Base-by-base conservation (phyloP, 2,888 invertebrate species). In the Mimachlamys varia region DNA sequence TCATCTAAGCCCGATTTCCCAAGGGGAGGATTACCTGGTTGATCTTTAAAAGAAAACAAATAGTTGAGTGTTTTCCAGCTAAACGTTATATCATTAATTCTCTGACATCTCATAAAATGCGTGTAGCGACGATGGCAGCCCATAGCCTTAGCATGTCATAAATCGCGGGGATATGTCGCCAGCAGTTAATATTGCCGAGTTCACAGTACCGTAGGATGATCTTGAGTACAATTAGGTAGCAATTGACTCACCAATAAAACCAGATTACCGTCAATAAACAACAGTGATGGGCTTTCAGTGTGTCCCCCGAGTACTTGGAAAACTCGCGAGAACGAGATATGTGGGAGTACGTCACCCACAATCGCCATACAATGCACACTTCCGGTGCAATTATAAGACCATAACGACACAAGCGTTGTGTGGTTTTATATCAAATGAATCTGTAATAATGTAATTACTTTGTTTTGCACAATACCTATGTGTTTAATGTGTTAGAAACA, bases 261-360 rank as follows among this genome's bases (percentile, higher is more conserved):
- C 76, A 76, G 76, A 76, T 76, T 76, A 76, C 76, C 76, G 33
- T 76, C 76, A 76, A 76, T 76, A 76, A 76, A 76, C 76, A 33
- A 76, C 33, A 7, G 27, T 33, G 76, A 76, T 15, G 76, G 76
- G 76, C 33, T 76, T 27, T 15, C 33, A 33, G 33, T 76, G 10
- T 76, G 76, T 76, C 27, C 33, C 76, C 27, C 15, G 76, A 27
- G 33, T 76, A 76, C 76, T 76, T 33, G 10, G 33, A 76, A 76
- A 27, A 33, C 76, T 76, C 27, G 76, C 76, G 76, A 76, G 76
- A 76, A 76, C 76, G 76, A 76, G 76, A 33, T 33, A 10, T 27
- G 76, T 33, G 76, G 7, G 76, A 76, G 76, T 76, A 33, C 33
- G 76, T 33, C 76, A 76, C 33, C 58, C 76, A 76, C 33, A 76